phyloP scores from a whole-genome alignment of 2,797 vertebrate species.

The Lagodon rhomboides region DNA sequence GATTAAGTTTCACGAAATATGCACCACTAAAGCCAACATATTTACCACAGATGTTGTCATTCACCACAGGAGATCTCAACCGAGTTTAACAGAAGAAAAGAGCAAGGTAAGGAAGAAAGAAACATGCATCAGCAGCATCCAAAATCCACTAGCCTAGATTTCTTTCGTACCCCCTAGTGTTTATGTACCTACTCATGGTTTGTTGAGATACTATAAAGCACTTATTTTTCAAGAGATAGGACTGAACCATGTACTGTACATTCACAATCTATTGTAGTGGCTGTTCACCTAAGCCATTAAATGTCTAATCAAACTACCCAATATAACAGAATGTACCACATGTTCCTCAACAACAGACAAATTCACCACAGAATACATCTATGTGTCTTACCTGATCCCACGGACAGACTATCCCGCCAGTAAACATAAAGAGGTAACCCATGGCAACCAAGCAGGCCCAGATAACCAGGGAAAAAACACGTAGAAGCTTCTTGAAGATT shows the following conservation, averaged over 20 bases:
- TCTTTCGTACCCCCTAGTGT: not conserved
- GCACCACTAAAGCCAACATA: constrained; percentile 7
- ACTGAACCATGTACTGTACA: not conserved
- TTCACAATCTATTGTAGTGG: not conserved
- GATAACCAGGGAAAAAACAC: constrained; percentile 94
- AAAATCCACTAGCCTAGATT: constrained; percentile 21
- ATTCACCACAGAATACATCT: not conserved
- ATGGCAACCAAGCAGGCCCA: constrained; percentile 96
- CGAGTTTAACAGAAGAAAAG: not conserved
- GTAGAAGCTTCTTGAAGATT: constrained; percentile 96
- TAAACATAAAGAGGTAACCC: constrained; percentile 99
- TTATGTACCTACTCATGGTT: not conserved
- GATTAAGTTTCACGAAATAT: not conserved
- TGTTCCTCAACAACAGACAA: not conserved
- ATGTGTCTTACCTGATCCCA: constrained; percentile 95
- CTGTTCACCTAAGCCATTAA: not conserved
- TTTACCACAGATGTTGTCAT: not conserved
- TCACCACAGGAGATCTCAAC: constrained; percentile 3
- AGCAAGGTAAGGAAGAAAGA: not conserved
- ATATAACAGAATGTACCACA: constrained; percentile 5
- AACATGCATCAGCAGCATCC: constrained; percentile 9
- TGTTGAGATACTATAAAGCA: not conserved
- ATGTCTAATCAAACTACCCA: not conserved
- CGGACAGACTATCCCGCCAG: constrained; percentile 94
- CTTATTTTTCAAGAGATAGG: not conserved